phyloP scores from a whole-genome alignment of 2,113 vertebrate species.

The Nothoprocta perdicaria region DNA sequence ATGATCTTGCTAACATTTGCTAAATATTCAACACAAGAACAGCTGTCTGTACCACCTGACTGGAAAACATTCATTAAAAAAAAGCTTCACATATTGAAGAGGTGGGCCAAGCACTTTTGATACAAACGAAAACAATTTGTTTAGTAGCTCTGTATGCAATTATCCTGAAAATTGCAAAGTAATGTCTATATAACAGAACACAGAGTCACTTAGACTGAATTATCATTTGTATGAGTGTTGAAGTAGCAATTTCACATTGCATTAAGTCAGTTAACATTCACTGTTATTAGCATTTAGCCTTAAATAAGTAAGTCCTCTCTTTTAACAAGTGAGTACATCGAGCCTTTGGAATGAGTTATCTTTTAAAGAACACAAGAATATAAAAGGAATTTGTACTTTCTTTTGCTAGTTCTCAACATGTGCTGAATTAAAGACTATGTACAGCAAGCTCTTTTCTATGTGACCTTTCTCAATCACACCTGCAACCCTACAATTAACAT shows the following conservation, averaged over 20 bases:
- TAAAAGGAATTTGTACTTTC: not conserved
- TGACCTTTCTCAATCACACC: not conserved
- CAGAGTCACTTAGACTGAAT: slow-evolving; percentile 34
- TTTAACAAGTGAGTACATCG: slow-evolving; percentile 32
- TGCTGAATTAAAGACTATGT: not conserved
- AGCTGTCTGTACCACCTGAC: not conserved
- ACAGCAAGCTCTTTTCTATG: not conserved
- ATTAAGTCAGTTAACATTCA: slow-evolving; percentile 58
- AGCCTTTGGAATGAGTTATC: slow-evolving; percentile 28
- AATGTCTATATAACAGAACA: slow-evolving; percentile 49
- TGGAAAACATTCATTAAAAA: not conserved
- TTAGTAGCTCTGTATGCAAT: slow-evolving; percentile 47
- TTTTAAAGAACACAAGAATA: not conserved
- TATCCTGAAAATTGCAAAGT: slow-evolving; percentile 49
- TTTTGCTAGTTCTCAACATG: not conserved
- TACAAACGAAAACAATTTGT: slow-evolving; percentile 58
- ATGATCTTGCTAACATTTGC: not conserved
- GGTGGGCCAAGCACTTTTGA: not conserved
- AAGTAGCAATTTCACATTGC: slow-evolving; percentile 49
- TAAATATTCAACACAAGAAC: slow-evolving; percentile 15
- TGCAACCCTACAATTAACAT: not conserved
- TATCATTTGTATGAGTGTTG: slow-evolving; percentile 52
- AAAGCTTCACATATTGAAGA: not conserved
- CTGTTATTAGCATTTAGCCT: slow-evolving; percentile 39
- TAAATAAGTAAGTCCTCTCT: slow-evolving; percentile 58